Base-by-base conservation (phyloP, 2,888 invertebrate genomes). In the Beris chalybata region DNA sequence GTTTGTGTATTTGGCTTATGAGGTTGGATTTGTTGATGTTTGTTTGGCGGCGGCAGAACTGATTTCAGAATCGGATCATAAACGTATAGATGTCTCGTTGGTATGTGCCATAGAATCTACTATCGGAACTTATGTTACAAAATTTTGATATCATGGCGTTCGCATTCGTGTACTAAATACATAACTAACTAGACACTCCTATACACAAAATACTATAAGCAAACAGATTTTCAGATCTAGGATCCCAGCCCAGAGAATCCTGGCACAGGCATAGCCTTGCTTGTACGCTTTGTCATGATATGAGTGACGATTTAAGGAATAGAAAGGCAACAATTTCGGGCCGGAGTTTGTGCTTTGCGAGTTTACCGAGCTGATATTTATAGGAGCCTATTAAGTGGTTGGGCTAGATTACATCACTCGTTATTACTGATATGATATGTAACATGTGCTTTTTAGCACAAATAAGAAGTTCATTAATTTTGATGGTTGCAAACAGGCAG, bases 311-410 rank as follows among this genome's bases (percentile, higher is more conserved):
- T 9, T 38, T 9, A 9, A 38, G 38, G 38, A 38, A 43, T 6
- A 31, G 7, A 11, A 11, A 38, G 52, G 52, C 52, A 61, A 52
- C 61, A 50, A 45, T 58, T 58, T 45, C 45, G 47, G 4, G 6
- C 29, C 30, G 13, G 48, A 59, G 59, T 50, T 61, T 61, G 52
- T 52, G 13, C 38, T 32, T n/a, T 30, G 38, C 50, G 12, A 61
- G 61, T 30, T 61, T 38, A 38, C 52, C 64, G 44, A 56, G 29
- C 43, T 59, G 55, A 57, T 59, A 67, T 65, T 67, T 59, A 65
- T 67, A 61, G 54, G 53, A 59, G 30, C 67, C 67, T 67, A 67
- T 67, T 67, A 67, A 67, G 67, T 59, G 67, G 67, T 67, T 47
- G 59, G 64, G 64, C 65, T 55, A 65, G 64, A 65, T 67, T 65